These are phyloP conservation scores for Metacarcinus magister DNA, from an alignment of 2,888 invertebrate genomes.

Conservation along the genomic window DNA sequence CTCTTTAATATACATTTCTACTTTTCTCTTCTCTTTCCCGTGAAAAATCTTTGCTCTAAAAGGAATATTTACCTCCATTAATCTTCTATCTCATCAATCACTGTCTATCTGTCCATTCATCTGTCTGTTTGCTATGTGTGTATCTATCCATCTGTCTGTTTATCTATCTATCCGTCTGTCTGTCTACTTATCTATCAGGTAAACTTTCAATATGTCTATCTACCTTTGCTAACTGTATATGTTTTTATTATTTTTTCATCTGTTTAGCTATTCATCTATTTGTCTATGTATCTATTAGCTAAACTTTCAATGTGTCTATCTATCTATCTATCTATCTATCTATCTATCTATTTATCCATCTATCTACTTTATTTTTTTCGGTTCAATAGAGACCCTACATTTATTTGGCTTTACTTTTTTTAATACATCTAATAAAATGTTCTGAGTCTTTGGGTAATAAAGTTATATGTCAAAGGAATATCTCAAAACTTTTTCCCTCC, in stretches of 20 bases:
- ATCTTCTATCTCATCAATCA: constrained; percentile 19
- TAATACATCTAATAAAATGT: not conserved
- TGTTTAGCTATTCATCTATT: not conserved
- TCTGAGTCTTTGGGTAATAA: not conserved
- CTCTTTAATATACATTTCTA: not conserved
- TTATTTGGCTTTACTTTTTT: not conserved
- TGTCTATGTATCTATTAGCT: not conserved
- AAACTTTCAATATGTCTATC: not conserved
- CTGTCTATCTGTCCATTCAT: not conserved
- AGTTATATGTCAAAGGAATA: constrained; percentile 29
- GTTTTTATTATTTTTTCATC: too few relatives aligned
- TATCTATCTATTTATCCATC: too few relatives aligned
- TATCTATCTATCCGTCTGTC: not conserved
- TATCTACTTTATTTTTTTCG: not conserved
- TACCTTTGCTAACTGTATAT: not conserved
- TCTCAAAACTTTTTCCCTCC: not conserved
- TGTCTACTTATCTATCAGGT: not conserved
- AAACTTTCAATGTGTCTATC: not conserved
- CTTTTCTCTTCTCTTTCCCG: not conserved
- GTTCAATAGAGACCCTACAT: not conserved
- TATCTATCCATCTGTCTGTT: not conserved
- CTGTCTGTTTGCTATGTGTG: not conserved
- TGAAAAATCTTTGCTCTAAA: not conserved
- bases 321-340: not conserved
- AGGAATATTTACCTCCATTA: constrained; percentile 15